A percentile compares a stretch with the other conserved stretches of the same genome.
These are phyloP conservation scores for Daptonema setosum DNA, from an alignment of 2,888 invertebrate species.

Conservation along the genomic window DNA sequence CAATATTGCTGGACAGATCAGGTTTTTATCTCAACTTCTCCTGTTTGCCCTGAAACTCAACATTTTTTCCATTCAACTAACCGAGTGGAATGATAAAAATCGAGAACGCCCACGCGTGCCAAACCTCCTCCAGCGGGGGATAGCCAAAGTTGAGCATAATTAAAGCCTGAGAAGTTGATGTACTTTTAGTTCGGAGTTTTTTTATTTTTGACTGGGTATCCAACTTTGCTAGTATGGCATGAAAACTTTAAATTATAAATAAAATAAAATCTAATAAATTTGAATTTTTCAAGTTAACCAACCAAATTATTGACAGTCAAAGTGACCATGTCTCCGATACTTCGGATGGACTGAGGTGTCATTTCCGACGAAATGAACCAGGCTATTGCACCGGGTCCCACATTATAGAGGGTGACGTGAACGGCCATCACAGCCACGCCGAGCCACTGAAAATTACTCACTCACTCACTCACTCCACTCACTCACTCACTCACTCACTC, in stretches of 20 bases:
- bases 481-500: background rate
- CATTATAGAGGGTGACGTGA: slow-evolving; percentile 6
- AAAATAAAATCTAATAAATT: too few relatives aligned
- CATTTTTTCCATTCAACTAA: too few relatives aligned
- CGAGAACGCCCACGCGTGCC: background rate
- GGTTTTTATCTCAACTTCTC: too few relatives aligned
- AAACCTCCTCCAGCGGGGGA: background rate
- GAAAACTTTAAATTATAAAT: too few relatives aligned
- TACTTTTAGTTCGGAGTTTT: too few relatives aligned
- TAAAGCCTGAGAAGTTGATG: background rate
- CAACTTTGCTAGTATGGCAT: too few relatives aligned
- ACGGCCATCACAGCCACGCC: background rate
- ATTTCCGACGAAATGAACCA: slow-evolving; percentile 7
- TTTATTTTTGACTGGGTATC: too few relatives aligned
- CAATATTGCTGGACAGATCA: too few relatives aligned
- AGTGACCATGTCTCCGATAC: slow-evolving; percentile 1
- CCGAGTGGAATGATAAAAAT: background rate
- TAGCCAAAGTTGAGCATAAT: background rate
- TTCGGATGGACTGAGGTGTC: slow-evolving; percentile 4
- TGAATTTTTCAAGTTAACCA: too few relatives aligned
- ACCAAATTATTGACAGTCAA: background rate
- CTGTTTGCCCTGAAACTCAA: too few relatives aligned
- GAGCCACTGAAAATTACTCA: background rate
- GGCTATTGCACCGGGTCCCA: slow-evolving; percentile 7
- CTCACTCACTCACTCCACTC: too few relatives aligned